phyloP scores from a whole-genome alignment of 2,797 vertebrate species.

The Parauchenoglanis ngamensis region DNA sequence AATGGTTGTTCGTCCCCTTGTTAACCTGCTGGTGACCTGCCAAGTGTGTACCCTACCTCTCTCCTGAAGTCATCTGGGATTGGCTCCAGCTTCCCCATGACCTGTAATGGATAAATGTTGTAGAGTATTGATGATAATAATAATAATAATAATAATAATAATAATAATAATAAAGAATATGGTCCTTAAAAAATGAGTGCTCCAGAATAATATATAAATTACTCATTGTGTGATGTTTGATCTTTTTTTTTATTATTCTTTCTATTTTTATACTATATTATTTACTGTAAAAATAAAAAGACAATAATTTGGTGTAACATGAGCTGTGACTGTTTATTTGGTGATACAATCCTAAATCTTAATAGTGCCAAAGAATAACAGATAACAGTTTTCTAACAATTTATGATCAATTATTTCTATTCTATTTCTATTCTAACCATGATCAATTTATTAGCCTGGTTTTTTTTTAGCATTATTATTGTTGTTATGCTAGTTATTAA shows the following conservation, averaged over 20 bases:
- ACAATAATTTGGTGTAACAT: not conserved
- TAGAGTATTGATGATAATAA: too few relatives aligned
- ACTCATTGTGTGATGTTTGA: not conserved
- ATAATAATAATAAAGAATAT: not conserved
- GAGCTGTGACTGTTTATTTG: not conserved
- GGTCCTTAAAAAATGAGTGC: not conserved
- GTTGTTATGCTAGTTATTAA: not conserved
- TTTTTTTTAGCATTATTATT: too few relatives aligned
- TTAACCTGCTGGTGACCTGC: too few relatives aligned
- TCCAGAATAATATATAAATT: not conserved
- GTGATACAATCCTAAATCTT: not conserved
- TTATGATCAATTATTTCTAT: not conserved
- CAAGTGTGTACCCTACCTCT: too few relatives aligned
- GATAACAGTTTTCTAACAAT: too few relatives aligned
- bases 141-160: not conserved
- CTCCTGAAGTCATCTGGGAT: too few relatives aligned
- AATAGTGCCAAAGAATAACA: not conserved
- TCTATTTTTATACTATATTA: not conserved
- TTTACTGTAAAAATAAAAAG: not conserved
- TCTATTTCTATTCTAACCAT: not conserved
- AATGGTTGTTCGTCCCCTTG: too few relatives aligned
- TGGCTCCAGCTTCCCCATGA: too few relatives aligned
- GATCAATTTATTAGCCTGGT: too few relatives aligned
- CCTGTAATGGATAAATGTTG: too few relatives aligned
- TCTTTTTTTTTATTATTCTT: not conserved